Conservation (phyloP, 2,113 vertebrate genomes). For the Seriola quinqueradiata region DNA sequence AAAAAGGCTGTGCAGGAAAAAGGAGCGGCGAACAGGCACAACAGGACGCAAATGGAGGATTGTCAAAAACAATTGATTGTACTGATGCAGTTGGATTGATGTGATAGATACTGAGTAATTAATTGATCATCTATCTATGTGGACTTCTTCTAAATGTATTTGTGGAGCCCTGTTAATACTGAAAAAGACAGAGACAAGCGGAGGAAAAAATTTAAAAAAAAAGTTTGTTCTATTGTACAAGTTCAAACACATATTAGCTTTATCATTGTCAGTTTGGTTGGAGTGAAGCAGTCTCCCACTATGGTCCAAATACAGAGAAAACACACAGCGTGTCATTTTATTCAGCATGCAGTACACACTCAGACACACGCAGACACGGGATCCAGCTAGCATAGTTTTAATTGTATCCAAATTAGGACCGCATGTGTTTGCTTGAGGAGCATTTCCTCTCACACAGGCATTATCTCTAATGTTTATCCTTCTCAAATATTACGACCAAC, state of each 20-base stretch:
- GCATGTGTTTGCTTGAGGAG: conserved; percentile 46
- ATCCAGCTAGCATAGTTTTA: conserved; percentile 29
- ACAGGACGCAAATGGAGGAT: neutral
- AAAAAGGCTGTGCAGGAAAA: neutral
- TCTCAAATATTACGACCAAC: conserved; percentile 44
- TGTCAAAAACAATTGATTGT: neutral
- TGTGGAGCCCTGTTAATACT: neutral
- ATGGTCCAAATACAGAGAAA: neutral
- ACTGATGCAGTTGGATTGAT: neutral
- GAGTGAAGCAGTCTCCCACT: neutral
- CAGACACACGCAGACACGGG: conserved; percentile 1
- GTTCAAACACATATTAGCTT: neutral
- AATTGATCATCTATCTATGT: neutral
- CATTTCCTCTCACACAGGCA: conserved; percentile 40
- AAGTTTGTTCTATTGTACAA: too few species aligned
- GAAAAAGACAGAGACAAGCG: neutral
- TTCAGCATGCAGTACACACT: neutral
- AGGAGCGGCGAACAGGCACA: neutral
- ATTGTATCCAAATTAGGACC: conserved; percentile 47
- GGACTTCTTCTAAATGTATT: neutral
- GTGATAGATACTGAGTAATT: neutral
- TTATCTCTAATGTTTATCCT: conserved; percentile 62
- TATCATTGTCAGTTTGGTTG: neutral
- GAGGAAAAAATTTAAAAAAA: neutral
- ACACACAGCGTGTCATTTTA: neutral